phyloP scores from a whole-genome alignment of 1,140 invertebrate genomes.

The Pogonomyrmex barbatus region DNA sequence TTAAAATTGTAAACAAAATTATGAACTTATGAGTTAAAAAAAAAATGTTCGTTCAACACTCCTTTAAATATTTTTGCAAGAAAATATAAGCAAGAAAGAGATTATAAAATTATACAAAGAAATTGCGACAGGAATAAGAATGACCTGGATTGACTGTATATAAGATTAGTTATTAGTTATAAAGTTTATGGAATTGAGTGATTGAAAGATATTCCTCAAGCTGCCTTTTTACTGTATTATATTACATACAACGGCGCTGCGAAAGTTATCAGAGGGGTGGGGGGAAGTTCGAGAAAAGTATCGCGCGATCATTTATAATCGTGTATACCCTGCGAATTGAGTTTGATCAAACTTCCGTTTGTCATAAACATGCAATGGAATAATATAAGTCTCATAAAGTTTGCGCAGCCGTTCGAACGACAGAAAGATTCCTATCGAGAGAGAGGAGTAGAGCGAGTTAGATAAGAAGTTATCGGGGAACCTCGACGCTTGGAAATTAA shows the following conservation, averaged over 20 bases:
- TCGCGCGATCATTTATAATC: background rate
- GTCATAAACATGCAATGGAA: background rate
- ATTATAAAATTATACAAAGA: background rate
- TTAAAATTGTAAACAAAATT: constrained; percentile 8
- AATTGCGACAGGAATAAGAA: background rate
- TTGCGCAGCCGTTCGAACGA: background rate
- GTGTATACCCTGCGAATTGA: background rate
- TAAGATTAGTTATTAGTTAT: constrained; percentile 7
- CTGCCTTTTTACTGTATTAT: background rate
- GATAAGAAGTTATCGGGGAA: background rate
- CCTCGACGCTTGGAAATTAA: background rate
- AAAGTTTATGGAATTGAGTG: background rate
- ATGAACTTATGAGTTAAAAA: constrained; percentile 15
- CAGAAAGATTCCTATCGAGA: background rate
- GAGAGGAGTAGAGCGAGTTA: background rate
- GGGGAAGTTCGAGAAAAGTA: background rate
- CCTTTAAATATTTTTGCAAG: background rate
- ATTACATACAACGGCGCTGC: background rate
- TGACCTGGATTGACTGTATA: background rate
- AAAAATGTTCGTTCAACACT: background rate
- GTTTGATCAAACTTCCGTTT: background rate
- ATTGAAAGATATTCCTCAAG: background rate
- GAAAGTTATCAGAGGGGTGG: background rate
- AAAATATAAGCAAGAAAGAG: background rate
- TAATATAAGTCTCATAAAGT: constrained; percentile 12